phyloP scores from a whole-genome alignment of 2,113 vertebrate genomes.

The Rhadina sibilatrix region DNA sequence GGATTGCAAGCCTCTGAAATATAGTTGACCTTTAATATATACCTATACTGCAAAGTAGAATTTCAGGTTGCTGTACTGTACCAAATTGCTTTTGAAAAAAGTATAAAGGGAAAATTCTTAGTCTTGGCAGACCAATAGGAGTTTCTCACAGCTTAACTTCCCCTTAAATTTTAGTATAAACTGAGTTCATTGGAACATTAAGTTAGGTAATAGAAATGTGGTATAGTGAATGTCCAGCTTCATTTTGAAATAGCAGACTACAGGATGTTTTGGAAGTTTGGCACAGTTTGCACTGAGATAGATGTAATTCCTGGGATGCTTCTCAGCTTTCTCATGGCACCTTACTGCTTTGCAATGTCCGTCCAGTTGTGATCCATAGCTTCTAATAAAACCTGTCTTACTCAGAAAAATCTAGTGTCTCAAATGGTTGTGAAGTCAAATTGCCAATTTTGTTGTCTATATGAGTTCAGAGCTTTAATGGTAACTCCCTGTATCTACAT shows the following conservation, averaged over 20 bases:
- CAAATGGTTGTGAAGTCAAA: background rate
- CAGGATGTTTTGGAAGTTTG: background rate
- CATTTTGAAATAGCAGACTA: background rate
- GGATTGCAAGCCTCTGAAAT: background rate
- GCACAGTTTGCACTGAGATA: background rate
- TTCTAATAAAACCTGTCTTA: background rate
- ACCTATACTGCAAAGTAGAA: background rate
- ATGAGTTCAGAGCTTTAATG: background rate
- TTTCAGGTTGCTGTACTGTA: background rate
- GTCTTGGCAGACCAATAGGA: background rate
- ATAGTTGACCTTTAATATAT: background rate
- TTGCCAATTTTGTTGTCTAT: background rate
- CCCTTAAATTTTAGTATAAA: background rate
- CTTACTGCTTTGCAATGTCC: background rate
- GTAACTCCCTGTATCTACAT: background rate
- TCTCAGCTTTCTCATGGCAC: background rate
- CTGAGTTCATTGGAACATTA: background rate
- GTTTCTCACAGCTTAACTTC: background rate
- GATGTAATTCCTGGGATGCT: background rate
- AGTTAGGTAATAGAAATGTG: background rate
- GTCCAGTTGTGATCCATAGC: background rate
- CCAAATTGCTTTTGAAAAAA: background rate
- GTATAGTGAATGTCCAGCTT: background rate
- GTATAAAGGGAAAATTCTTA: background rate
- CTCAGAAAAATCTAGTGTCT: background rate